Percentiles rank a stretch among this genome's conserved stretches.
These are phyloP conservation scores for Austrolebias charrua DNA, from an alignment of 2,797 vertebrate genomes.

Conservation along the genomic window DNA sequence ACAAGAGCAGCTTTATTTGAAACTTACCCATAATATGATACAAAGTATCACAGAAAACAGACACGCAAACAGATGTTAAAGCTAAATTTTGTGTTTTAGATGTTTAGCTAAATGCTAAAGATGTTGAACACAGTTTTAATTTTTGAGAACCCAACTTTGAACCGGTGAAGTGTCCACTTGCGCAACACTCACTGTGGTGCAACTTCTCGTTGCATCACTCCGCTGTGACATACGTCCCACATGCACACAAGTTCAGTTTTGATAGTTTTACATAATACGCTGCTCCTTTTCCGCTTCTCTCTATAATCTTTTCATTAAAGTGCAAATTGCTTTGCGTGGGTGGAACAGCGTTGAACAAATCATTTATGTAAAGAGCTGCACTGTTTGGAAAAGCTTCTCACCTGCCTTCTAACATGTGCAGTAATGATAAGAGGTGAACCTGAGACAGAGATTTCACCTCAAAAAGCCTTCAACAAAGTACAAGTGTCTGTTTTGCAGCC, in stretches of 20 bases:
- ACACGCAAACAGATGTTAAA: too few species aligned
- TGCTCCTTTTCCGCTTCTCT: conserved; percentile 3
- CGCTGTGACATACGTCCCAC: neutral
- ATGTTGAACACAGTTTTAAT: conserved; percentile 5
- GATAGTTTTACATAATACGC: neutral
- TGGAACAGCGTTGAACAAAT: neutral
- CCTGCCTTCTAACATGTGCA: conserved; percentile 8
- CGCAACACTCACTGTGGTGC: neutral
- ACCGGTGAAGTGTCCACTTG: neutral
- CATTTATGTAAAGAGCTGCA: neutral
- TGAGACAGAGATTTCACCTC: conserved; percentile 23
- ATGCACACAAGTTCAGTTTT: neutral
- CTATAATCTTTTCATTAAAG: conserved; percentile 13
- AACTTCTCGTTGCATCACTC: neutral
- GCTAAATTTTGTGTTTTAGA: too few species aligned
- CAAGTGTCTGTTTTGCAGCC: conserved; percentile 41
- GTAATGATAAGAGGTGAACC: conserved; percentile 35
- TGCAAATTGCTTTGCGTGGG: conserved; percentile 17
- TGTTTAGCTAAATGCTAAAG: too few species aligned
- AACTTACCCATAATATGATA: too few species aligned
- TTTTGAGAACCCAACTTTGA: neutral
- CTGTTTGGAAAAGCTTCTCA: neutral
- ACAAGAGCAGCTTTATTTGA: too few species aligned
- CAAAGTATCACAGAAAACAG: too few species aligned
- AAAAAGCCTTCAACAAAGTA: conserved; percentile 7